Conservation (phyloP, 2,888 invertebrate species). For the Lasioglossum marginatum region DNA sequence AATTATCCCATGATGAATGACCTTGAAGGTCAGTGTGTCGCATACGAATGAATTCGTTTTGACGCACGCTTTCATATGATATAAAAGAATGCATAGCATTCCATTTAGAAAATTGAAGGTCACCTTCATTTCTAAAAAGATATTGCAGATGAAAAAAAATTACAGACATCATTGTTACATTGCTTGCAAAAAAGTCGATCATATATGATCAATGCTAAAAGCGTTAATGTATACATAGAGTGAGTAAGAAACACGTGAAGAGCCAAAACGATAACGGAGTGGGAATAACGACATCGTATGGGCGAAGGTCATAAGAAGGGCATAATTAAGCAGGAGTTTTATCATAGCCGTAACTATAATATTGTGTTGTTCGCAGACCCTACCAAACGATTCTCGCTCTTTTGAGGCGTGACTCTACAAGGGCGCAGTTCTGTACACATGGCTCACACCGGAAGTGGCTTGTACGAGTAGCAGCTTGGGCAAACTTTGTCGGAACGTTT, state of each 20-base stretch:
- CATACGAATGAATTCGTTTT: no score
- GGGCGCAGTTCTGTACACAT: not conserved
- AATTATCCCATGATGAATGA: not conserved
- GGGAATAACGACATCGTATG: not conserved
- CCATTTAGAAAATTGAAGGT: no score
- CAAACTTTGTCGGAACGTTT: not conserved
- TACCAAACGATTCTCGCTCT: not conserved
- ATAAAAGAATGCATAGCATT: no score
- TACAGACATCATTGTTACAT: no score
- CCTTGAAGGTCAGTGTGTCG: no score
- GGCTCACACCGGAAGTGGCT: slow-evolving; percentile 5
- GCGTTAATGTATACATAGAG: no score
- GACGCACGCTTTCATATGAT: no score
- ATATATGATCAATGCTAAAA: no score
- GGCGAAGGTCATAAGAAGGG: not conserved
- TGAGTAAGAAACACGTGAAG: not conserved
- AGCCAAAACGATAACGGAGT: not conserved
- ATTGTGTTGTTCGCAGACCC: not conserved
- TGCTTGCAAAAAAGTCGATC: no score
- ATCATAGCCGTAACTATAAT: not conserved
- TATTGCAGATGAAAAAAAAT: no score
- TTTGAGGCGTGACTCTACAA: not conserved
- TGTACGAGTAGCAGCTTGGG: not conserved
- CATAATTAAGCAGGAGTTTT: not conserved
- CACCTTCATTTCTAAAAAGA: no score